A percentile compares a stretch with the other conserved stretches of the same genome.
These are phyloP conservation scores for Conops quadrifasciatus DNA, from an alignment of 2,888 invertebrate genomes.

Conservation along the genomic window DNA sequence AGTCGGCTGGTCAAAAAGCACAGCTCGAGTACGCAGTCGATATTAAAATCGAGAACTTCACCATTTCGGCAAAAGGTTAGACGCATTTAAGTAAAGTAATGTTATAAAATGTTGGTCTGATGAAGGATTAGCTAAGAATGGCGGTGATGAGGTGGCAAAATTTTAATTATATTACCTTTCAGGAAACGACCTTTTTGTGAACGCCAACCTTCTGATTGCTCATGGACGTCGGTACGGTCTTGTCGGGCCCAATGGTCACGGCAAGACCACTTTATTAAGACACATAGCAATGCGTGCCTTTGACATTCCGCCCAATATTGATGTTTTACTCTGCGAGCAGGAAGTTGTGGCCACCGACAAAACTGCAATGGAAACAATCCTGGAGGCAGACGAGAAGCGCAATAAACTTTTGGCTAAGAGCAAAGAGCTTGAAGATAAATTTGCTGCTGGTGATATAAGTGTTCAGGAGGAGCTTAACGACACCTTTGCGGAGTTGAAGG, in stretches of 20 bases:
- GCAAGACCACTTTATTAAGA: constrained; percentile 94
- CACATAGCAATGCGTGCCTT: constrained; percentile 92
- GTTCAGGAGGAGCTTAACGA: constrained; percentile 85
- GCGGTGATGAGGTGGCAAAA: too few relatives aligned
- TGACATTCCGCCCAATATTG: constrained; percentile 95
- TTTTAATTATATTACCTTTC: background rate
- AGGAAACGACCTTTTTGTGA: constrained; percentile 94
- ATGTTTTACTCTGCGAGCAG: constrained; percentile 95
- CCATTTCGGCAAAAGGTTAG: constrained; percentile 89
- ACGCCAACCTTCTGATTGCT: constrained; percentile 92
- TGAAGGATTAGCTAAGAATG: background rate
- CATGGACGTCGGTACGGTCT: constrained; percentile 94
- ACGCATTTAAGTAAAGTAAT: background rate
- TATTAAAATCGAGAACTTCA: constrained; percentile 98
- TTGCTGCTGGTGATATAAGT: constrained; percentile 76
- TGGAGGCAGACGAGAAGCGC: constrained; percentile 92
- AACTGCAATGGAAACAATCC: constrained; percentile 90
- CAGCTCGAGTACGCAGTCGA: constrained; percentile 93
- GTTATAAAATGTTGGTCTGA: too few relatives aligned
- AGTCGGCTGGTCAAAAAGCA: constrained; percentile 78
- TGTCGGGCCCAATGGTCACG: constrained; percentile 98
- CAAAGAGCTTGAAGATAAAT: constrained; percentile 79
- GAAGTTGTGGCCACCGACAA: constrained; percentile 96
- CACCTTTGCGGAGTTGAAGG: constrained; percentile 92
- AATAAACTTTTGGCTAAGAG: constrained; percentile 83